These are phyloP conservation scores for Plemyria rubiginata DNA, from an alignment of 2,888 invertebrate genomes.

Conservation along the genomic window DNA sequence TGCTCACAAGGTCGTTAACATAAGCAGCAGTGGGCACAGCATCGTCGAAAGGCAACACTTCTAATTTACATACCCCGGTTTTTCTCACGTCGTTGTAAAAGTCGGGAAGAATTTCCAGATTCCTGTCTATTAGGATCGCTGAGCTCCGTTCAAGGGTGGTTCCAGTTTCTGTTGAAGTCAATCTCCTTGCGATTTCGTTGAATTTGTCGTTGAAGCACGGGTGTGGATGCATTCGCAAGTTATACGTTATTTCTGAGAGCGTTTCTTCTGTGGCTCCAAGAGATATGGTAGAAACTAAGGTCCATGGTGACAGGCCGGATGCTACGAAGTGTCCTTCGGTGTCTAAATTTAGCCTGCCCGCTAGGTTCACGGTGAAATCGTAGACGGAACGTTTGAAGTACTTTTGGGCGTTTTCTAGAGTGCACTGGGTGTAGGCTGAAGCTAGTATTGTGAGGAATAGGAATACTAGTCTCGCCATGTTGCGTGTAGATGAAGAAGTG, in stretches of 20 bases:
- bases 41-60: conserved; percentile 55
- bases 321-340: conserved; percentile 70
- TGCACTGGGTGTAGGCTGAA: conserved; percentile 53
- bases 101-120: conserved; percentile 47
- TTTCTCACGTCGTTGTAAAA: conserved; percentile 49
- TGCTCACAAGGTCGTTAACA: conserved; percentile 64
- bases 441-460: conserved; percentile 44
- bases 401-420: conserved; percentile 43
- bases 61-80: conserved; percentile 55
- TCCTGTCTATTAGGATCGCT: conserved; percentile 59
- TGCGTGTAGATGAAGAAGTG: conserved; percentile 45
- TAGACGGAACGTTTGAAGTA: conserved; percentile 55
- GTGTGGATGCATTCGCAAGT: conserved; percentile 57
- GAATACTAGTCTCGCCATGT: conserved; percentile 52
- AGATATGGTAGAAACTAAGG: conserved; percentile 60
- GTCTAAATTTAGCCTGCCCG: conserved; percentile 56
- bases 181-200: conserved; percentile 54
- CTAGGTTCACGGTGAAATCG: conserved; percentile 57
- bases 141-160: conserved; percentile 62
- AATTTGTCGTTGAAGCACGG: conserved; percentile 67
- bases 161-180: conserved; percentile 44
- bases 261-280: conserved; percentile 64
- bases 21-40: conserved; percentile 48
- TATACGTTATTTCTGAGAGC: conserved; percentile 55
- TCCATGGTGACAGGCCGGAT: conserved; percentile 70